These are phyloP conservation scores for Cottus gobio DNA, from an alignment of 2,113 vertebrate species.

Conservation along the genomic window DNA sequence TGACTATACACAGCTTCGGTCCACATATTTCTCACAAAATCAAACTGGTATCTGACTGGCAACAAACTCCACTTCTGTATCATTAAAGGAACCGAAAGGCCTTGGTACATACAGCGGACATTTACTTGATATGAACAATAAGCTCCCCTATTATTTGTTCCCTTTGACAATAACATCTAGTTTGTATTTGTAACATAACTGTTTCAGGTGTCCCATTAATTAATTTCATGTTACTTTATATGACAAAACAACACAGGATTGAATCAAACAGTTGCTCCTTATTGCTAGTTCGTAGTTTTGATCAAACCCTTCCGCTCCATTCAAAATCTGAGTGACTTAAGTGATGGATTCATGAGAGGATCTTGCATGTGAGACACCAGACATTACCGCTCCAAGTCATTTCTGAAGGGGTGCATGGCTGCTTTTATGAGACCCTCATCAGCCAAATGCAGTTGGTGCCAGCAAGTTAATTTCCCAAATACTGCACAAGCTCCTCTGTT, in stretches of 20 bases:
- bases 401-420: not conserved
- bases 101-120: not conserved
- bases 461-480: conserved; percentile 46
- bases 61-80: not conserved
- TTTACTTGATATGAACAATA: not conserved
- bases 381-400: conserved; percentile 14
- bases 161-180: not conserved
- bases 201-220: not conserved
- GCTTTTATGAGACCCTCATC: conserved; percentile 29
- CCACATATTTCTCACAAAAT: not conserved
- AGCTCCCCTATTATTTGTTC: not conserved
- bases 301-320: not conserved
- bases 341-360: conserved; percentile 9
- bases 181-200: not conserved
- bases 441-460: conserved; percentile 26
- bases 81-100: not conserved
- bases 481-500: conserved; percentile 15
- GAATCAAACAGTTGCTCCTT: not conserved
- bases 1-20: not conserved
- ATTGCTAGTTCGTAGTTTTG: not conserved
- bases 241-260: not conserved
- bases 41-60: not conserved
- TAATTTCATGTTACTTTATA: conserved; percentile 1
- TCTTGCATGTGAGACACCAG: conserved; percentile 2
- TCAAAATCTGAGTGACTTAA: not conserved